Conservation (phyloP, 2,888 invertebrate genomes). For the Cyclophora albipunctata region DNA sequence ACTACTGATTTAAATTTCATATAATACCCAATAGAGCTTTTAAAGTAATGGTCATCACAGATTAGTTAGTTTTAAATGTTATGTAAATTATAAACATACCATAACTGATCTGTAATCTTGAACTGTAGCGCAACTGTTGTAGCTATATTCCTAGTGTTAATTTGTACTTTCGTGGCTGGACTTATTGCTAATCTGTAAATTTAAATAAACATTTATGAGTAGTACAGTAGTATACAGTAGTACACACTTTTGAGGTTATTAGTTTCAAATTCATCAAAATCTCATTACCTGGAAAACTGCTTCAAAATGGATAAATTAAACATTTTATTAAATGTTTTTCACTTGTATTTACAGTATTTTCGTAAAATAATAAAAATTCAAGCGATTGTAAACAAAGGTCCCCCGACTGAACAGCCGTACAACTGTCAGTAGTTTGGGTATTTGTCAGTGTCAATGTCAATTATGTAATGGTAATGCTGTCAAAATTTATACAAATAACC, state of each 20-base stretch:
- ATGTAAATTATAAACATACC: slow-evolving; percentile 31
- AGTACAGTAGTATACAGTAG: neutral
- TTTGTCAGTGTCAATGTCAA: too few species aligned
- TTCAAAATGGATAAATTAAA: slow-evolving; percentile 45
- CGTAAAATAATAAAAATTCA: too few species aligned
- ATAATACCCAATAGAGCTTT: too few species aligned
- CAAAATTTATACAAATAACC: too few species aligned
- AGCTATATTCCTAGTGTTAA: slow-evolving; percentile 39
- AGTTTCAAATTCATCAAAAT: slow-evolving; percentile 4
- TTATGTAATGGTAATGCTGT: too few species aligned
- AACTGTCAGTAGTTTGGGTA: too few species aligned
- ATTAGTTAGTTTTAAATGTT: neutral
- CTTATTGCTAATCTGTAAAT: slow-evolving; percentile 49
- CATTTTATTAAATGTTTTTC: slow-evolving; percentile 26
- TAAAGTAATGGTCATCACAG: too few species aligned
- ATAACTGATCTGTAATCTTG: slow-evolving; percentile 56
- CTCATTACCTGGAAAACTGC: slow-evolving; percentile 49
- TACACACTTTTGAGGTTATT: slow-evolving; percentile 20
- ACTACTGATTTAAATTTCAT: too few species aligned
- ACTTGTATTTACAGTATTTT: neutral
- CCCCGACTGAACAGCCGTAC: too few species aligned
- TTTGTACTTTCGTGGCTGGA: slow-evolving; percentile 30
- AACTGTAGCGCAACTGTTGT: slow-evolving; percentile 48
- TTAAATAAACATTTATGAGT: slow-evolving; percentile 1
- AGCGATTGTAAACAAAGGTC: too few species aligned